Percentiles rank a stretch among this genome's conserved stretches.
Evolutionary conservation across 2,888 invertebrate species (phyloP).

Genomic region (Fragum fragum): DNA sequence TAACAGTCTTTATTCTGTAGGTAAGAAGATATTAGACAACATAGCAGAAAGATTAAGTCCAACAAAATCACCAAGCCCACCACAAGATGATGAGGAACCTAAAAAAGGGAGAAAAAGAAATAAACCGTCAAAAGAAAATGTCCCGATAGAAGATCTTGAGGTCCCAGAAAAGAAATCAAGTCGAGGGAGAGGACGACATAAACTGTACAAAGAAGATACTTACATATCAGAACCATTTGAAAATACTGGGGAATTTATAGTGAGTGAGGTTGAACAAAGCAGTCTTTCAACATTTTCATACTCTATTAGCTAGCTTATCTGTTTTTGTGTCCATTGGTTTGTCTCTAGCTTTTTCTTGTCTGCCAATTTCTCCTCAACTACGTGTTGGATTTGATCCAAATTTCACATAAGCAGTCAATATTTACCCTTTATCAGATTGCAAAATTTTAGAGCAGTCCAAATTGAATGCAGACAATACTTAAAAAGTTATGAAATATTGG

Average conservation of each 20-base stretch:
- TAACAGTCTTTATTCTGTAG: constrained; percentile 37
- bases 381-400: too few species aligned
- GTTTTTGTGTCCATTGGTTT: background rate
- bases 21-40: constrained; percentile 58
- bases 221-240: constrained; percentile 71
- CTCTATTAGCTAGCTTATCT: background rate
- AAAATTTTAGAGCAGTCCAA: too few species aligned
- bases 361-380: too few species aligned
- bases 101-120: constrained; percentile 16
- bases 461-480: too few species aligned
- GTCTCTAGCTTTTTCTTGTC: too few species aligned
- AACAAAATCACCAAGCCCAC: constrained; percentile 46
- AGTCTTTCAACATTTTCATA: background rate
- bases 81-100: constrained; percentile 16
- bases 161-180: constrained; percentile 46
- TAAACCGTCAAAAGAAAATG: constrained; percentile 37
- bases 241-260: constrained; percentile 66
- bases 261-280: constrained; percentile 32
- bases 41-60: constrained; percentile 64
- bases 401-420: too few species aligned
- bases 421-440: too few species aligned
- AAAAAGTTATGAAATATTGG: too few species aligned
- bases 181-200: constrained; percentile 56
- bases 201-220: constrained; percentile 67
- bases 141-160: constrained; percentile 18